phyloP scores from a whole-genome alignment of 2,797 vertebrate genomes.

The Arremon brunneinucha region DNA sequence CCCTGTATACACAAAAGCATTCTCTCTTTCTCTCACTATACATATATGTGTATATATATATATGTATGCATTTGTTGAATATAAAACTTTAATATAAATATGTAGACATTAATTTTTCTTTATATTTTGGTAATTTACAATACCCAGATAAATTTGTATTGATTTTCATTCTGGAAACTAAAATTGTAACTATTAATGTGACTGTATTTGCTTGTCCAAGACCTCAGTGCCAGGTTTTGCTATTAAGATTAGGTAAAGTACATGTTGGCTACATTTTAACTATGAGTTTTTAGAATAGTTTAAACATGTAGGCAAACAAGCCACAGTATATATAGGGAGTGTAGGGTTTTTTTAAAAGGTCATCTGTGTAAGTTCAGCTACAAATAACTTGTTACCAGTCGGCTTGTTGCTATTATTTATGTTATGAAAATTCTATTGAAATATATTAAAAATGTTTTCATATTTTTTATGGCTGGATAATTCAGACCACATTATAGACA shows the following conservation, averaged over 20 bases:
- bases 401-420: neutral
- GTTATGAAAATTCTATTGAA: slow-evolving; percentile 10
- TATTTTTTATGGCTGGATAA: neutral
- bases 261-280: slow-evolving; percentile 7
- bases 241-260: slow-evolving; percentile 56
- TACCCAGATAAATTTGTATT: neutral
- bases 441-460: neutral
- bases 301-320: slow-evolving; percentile 34
- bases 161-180: neutral
- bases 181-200: neutral
- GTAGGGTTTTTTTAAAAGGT: neutral
- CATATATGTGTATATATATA: neutral
- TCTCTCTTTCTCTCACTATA: neutral
- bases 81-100: neutral
- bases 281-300: neutral
- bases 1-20: rapidly evolving
- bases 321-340: neutral
- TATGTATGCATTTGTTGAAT: neutral
- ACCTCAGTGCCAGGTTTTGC: slow-evolving; percentile 29
- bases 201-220: slow-evolving; percentile 23
- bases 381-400: neutral
- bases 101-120: neutral
- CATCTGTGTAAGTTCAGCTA: neutral
- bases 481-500: neutral
- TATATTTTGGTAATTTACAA: neutral